Evolutionary conservation across 2,888 invertebrate genomes (phyloP).

Genomic region (Habrosyne pyritoides): DNA sequence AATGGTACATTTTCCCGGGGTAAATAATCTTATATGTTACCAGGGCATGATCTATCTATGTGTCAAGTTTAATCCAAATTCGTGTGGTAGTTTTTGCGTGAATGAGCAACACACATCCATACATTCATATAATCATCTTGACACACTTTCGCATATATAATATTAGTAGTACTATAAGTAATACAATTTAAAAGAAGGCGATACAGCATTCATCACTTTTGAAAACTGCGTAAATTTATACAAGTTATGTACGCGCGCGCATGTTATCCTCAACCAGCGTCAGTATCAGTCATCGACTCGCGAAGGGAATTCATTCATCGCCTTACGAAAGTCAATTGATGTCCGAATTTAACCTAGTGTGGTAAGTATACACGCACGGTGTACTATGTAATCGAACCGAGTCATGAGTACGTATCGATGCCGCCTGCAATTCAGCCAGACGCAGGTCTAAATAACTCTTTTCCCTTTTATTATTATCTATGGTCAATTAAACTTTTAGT

Average conservation of each 20-base stretch:
- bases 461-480: too few relatives aligned
- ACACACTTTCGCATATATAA: too few relatives aligned
- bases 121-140: too few relatives aligned
- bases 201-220: background rate
- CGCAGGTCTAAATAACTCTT: background rate
- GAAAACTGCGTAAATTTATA: background rate
- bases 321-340: conserved; percentile 72
- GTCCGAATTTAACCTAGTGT: conserved; percentile 70
- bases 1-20: too few relatives aligned
- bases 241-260: background rate
- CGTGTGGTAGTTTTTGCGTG: too few relatives aligned
- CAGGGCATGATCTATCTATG: too few relatives aligned
- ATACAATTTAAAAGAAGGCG: background rate
- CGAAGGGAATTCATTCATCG: conserved; percentile 62
- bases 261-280: conserved; percentile 3
- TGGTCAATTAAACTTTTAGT: too few relatives aligned
- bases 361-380: conserved; percentile 41
- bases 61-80: too few relatives aligned
- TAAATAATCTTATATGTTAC: too few relatives aligned
- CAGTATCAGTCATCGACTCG: conserved; percentile 38
- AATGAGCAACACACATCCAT: too few relatives aligned
- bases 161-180: too few relatives aligned
- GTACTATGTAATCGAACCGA: conserved; percentile 6
- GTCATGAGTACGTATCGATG: background rate
- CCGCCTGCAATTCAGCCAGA: background rate